These are phyloP conservation scores for Dolichoris vasculosae DNA, from an alignment of 1,140 invertebrate species.

Conservation along the genomic window DNA sequence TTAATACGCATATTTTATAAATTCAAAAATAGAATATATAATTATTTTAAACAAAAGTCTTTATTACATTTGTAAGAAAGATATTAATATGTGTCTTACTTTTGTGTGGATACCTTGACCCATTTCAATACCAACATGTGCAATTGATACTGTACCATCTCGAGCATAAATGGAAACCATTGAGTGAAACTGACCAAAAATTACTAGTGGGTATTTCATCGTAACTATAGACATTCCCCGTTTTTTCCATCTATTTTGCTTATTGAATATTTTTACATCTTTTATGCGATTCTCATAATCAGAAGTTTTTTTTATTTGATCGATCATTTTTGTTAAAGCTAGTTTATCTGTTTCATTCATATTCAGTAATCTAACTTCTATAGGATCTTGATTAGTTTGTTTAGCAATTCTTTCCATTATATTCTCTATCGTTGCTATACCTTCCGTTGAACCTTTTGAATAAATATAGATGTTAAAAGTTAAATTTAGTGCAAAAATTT, in stretches of 20 bases:
- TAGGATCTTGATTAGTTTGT: conserved; percentile 79
- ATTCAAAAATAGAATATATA: not conserved
- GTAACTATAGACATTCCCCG: conserved; percentile 81
- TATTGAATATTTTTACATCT: conserved; percentile 79
- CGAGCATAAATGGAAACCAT: conserved; percentile 82
- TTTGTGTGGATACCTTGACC: conserved; percentile 89
- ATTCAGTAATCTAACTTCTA: conserved; percentile 80
- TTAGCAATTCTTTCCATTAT: conserved; percentile 89
- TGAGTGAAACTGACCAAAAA: conserved; percentile 78
- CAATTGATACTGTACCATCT: conserved; percentile 85
- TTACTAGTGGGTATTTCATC: conserved; percentile 79
- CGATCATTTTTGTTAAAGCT: conserved; percentile 72
- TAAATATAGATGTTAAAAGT: not conserved
- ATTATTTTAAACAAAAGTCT: not conserved
- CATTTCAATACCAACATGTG: conserved; percentile 88
- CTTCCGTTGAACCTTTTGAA: conserved; percentile 37
- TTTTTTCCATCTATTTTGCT: conserved; percentile 86
- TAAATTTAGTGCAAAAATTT: no score
- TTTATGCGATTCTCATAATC: conserved; percentile 78
- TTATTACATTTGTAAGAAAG: not conserved
- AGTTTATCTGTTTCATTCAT: conserved; percentile 69
- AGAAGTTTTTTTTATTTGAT: conserved; percentile 76
- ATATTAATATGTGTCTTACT: conserved; percentile 62
- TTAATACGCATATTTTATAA: not conserved
- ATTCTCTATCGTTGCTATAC: conserved; percentile 79